Evolutionary conservation across 2,888 invertebrate species (phyloP).

Genomic region (Rotaria socialis): DNA sequence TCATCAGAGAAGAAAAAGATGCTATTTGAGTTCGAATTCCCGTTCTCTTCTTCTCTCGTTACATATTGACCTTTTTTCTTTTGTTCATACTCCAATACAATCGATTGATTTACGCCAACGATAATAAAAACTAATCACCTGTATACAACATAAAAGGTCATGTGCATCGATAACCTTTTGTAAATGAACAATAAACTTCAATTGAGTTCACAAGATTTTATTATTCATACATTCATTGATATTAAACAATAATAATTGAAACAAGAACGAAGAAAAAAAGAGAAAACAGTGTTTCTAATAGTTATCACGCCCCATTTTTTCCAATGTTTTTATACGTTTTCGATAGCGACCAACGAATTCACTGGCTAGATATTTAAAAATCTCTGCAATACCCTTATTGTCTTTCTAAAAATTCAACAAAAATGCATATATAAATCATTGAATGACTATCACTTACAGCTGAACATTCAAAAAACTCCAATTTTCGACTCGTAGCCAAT

Average conservation of each 20-base stretch:
- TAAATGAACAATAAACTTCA: neutral
- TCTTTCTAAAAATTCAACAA: constrained; percentile 41
- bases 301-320: constrained; percentile 14
- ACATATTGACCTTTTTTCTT: neutral
- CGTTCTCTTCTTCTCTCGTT: neutral
- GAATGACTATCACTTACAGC: constrained; percentile 38
- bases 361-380: constrained; percentile 44
- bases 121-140: constrained; percentile 14
- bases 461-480: constrained; percentile 45
- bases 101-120: neutral
- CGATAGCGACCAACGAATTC: constrained; percentile 40
- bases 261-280: neutral
- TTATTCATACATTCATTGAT: neutral
- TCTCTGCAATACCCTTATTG: constrained; percentile 39
- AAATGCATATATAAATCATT: neutral
- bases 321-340: neutral
- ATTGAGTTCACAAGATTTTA: neutral
- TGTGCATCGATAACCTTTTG: neutral
- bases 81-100: neutral
- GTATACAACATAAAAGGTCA: neutral
- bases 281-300: neutral
- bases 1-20: neutral
- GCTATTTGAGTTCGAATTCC: neutral
- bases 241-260: constrained; percentile 7
- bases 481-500: constrained; percentile 40